Percentiles rank a stretch among this genome's conserved stretches.
phyloP scores from a whole-genome alignment of 2,797 vertebrate genomes.

The Epinephelus malabaricus region DNA sequence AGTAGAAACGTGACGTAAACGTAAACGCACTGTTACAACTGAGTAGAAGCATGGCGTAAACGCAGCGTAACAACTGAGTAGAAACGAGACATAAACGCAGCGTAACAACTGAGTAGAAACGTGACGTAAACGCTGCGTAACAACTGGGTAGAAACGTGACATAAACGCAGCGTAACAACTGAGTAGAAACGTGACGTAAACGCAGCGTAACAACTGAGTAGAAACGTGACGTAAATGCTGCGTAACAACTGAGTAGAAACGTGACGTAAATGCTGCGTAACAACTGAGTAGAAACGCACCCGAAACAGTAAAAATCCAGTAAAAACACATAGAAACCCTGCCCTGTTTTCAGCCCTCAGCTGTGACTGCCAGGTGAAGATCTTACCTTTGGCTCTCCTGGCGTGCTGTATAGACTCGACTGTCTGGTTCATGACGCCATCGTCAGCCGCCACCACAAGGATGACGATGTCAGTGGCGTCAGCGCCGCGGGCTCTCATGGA shows the following conservation, averaged over 20 bases:
- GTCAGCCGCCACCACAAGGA: slow-evolving; percentile 95
- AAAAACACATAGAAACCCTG: neutral
- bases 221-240: no score
- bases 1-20: neutral
- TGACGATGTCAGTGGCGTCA: slow-evolving; percentile 91
- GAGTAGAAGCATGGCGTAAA: no score
- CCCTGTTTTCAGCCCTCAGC: neutral
- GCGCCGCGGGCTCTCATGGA: slow-evolving; percentile 94
- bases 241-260: no score
- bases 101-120: no score
- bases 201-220: no score
- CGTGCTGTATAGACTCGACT: slow-evolving; percentile 93
- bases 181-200: no score
- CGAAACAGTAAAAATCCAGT: neutral
- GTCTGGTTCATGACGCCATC: slow-evolving; percentile 98
- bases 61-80: no score
- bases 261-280: rapidly evolving
- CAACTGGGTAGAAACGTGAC: no score
- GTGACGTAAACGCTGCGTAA: no score
- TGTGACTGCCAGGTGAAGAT: neutral
- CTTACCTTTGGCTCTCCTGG: slow-evolving; percentile 89
- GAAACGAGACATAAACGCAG: no score
- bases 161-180: no score
- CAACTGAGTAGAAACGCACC: neutral
- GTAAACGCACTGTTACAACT: no score